phyloP scores from a whole-genome alignment of 2,113 vertebrate genomes.

The Shinisaurus crocodilurus region DNA sequence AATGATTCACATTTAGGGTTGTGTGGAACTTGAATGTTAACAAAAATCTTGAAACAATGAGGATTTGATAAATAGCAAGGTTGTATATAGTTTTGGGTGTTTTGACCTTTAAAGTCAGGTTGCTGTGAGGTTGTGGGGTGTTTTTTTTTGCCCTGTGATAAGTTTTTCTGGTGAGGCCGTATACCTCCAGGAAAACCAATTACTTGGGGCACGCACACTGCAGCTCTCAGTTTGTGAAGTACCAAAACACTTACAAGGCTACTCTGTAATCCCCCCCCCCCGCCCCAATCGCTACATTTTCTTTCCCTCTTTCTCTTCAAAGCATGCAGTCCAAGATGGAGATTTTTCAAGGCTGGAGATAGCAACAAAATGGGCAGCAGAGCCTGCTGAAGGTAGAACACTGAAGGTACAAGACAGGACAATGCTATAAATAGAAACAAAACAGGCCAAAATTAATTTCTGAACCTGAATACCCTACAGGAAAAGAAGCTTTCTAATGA shows the following conservation, averaged over 20 bases:
- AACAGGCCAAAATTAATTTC: background rate
- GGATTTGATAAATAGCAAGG: conserved; percentile 25
- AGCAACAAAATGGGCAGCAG: background rate
- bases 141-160: background rate
- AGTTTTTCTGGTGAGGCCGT: background rate
- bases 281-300: background rate
- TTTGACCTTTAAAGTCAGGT: conserved; percentile 24
- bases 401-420: background rate
- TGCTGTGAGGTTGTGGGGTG: no score
- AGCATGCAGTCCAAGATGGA: background rate
- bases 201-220: background rate
- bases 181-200: background rate
- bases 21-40: conserved; percentile 26
- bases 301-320: background rate
- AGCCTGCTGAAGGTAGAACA: background rate
- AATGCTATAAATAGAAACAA: background rate
- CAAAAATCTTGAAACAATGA: conserved; percentile 38
- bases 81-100: conserved; percentile 1
- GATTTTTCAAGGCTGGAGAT: no score
- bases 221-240: background rate
- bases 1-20: conserved; percentile 30
- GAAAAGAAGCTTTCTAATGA: no score
- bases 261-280: background rate
- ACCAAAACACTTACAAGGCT: background rate
- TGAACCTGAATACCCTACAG: background rate